Percentiles rank a stretch among this genome's conserved stretches.
Conservation (phyloP, 2,888 invertebrate species). For the Platerodrilus igneus region DNA sequence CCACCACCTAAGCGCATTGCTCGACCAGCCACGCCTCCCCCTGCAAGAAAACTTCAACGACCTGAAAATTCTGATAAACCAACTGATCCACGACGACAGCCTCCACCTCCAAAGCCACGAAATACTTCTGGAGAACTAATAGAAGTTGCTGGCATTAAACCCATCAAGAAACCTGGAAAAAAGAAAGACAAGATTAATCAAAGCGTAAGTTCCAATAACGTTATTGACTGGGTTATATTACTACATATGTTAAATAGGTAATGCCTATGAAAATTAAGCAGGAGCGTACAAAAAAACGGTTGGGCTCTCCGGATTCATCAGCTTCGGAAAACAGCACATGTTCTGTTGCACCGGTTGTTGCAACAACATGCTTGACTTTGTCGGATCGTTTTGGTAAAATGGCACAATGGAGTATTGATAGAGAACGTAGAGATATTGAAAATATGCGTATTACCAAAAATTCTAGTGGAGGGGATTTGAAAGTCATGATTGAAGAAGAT, state of each 20-base stretch:
- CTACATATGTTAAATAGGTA: slow-evolving; percentile 30
- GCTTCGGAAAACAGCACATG: slow-evolving; percentile 58
- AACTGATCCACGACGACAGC: slow-evolving; percentile 50
- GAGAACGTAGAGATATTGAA: slow-evolving; percentile 70
- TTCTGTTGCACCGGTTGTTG: slow-evolving; percentile 59
- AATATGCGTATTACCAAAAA: slow-evolving; percentile 78
- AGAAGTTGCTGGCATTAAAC: slow-evolving; percentile 51
- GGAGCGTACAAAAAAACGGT: slow-evolving; percentile 42
- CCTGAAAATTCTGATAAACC: slow-evolving; percentile 40
- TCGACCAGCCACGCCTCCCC: slow-evolving; percentile 41
- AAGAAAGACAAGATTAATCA: slow-evolving; percentile 47
- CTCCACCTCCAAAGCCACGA: slow-evolving; percentile 56
- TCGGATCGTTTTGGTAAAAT: slow-evolving; percentile 88
- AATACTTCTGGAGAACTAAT: slow-evolving; percentile 49
- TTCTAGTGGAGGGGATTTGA: slow-evolving; percentile 63
- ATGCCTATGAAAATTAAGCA: slow-evolving; percentile 45
- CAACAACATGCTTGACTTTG: slow-evolving; percentile 63
- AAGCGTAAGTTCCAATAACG: slow-evolving; percentile 39
- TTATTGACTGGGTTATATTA: neutral
- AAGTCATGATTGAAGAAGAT: slow-evolving; percentile 69
- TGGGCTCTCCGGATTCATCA: slow-evolving; percentile 55
- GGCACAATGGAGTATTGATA: slow-evolving; percentile 84
- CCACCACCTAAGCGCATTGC: slow-evolving; percentile 55
- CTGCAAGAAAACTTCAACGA: slow-evolving; percentile 20
- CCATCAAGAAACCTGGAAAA: slow-evolving; percentile 47